A percentile compares a stretch with the other conserved stretches of the same genome.
Conservation (phyloP, 2,113 vertebrate species). For the Eubucco bourcierii region DNA sequence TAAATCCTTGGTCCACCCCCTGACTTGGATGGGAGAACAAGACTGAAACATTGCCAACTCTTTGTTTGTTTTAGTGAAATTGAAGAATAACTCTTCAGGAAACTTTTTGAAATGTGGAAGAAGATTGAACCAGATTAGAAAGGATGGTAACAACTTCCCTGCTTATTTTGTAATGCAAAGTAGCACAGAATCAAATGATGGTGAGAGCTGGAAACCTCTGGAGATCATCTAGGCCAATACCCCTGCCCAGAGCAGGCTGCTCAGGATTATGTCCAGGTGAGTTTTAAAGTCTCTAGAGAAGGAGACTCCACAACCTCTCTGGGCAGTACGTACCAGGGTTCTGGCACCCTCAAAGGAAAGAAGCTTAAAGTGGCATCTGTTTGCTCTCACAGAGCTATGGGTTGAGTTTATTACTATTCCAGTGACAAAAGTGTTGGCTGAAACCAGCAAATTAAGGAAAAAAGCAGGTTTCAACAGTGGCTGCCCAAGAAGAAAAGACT, state of each 20-base stretch:
- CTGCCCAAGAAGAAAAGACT: not conserved
- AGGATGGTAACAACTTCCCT: not conserved
- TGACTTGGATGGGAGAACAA: not conserved
- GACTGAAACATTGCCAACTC: not conserved
- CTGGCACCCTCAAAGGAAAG: no score
- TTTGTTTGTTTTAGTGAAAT: not conserved
- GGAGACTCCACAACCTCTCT: no score
- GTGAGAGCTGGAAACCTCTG: no score
- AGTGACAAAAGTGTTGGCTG: constrained; percentile 10
- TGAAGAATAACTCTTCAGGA: constrained; percentile 21
- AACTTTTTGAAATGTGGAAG: not conserved
- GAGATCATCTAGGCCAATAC: no score
- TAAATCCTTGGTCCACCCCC: not conserved
- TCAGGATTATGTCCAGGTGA: no score
- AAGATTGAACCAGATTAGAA: not conserved
- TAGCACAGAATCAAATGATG: not conserved
- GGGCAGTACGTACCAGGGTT: no score
- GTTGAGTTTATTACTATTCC: constrained; percentile 34
- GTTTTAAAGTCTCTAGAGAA: no score
- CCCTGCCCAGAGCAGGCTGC: no score
- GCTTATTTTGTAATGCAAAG: constrained; percentile 13
- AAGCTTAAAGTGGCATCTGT: not conserved
- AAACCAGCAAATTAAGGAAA: constrained; percentile 34
- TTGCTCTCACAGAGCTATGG: constrained; percentile 16
- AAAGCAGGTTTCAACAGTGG: not conserved